Base-by-base conservation (phyloP, 2,888 invertebrate species). In the Xestia ashworthii region DNA sequence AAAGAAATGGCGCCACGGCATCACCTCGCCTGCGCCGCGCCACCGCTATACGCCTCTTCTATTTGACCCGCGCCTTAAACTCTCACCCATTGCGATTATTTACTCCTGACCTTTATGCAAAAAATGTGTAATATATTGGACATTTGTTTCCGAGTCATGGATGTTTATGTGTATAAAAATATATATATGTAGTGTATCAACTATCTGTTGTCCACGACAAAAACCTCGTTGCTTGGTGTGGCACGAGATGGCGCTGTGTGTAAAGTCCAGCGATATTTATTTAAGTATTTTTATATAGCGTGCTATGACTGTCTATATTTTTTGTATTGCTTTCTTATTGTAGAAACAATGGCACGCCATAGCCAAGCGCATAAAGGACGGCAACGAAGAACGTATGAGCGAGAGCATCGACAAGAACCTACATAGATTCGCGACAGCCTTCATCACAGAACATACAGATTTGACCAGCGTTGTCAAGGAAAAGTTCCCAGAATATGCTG, bases 391-490 rank as follows among this genome's bases (percentile, higher is more conserved):
- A 38, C 58, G 55, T 0, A 76, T 91, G 58, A 72, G 71, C 6
- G 83, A 85, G 1, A 82, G 76, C 11, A 89, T 89, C 8, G 82
- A 90, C 5, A 89, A 74, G 22, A 89, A 91, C n/a, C 80, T 95
- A 4, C 98, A 98, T 85, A 97, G 97, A 88, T 98, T 98, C 86
- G 96, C 97, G 0, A 97, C 97, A 0, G 93, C 96, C 66, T 98
- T 96, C 91, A 97, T 98, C 11, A 97, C 97, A 0, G 95, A 96
- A 14, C 91, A 97, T 48, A 97, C 97, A 0, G 95, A 98, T 89
- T 93, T 98, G 25, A 80, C 89, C 0, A 87, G 92, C 4, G 89
- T 98, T 0, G 90, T 98, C 0, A 90, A 88, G 50, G 93, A 97
- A 22, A 91, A 97, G 79, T 98, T 98, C 91, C 92, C 95, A 0